phyloP scores from a whole-genome alignment of 2,888 invertebrate species.

The Schizaphis graminum region DNA sequence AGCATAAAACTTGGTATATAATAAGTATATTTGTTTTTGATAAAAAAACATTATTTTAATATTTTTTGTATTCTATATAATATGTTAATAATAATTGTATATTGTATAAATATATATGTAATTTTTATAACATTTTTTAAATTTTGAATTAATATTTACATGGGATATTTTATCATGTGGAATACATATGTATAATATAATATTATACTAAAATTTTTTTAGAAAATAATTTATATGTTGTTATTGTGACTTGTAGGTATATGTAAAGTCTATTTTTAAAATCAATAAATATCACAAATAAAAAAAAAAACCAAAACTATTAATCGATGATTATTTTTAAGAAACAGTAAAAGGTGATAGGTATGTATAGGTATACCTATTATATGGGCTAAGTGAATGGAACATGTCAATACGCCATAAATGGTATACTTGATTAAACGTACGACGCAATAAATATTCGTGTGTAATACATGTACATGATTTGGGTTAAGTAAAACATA shows the following conservation, averaged over 20 bases:
- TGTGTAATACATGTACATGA: neutral
- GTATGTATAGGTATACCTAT: neutral
- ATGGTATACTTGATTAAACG: neutral
- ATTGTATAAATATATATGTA: no score
- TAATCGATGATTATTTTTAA: neutral
- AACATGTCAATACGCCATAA: neutral
- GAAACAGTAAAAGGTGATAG: neutral
- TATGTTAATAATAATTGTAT: no score
- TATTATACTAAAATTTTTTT: neutral
- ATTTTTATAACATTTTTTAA: no score
- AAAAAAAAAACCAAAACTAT: neutral
- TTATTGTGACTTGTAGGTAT: neutral
- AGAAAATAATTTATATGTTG: neutral
- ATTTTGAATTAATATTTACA: no score
- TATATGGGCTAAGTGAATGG: neutral
- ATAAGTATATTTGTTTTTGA: no score
- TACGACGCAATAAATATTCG: neutral
- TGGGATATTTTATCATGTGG: no score
- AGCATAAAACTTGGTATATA: no score
- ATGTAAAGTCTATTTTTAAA: neutral
- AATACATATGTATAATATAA: no score
- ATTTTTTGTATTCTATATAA: no score
- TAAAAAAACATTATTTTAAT: no score
- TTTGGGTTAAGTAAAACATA: neutral
- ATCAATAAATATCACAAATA: neutral